Base-by-base conservation (phyloP, 2,797 vertebrate genomes). In the Vireo griseus region DNA sequence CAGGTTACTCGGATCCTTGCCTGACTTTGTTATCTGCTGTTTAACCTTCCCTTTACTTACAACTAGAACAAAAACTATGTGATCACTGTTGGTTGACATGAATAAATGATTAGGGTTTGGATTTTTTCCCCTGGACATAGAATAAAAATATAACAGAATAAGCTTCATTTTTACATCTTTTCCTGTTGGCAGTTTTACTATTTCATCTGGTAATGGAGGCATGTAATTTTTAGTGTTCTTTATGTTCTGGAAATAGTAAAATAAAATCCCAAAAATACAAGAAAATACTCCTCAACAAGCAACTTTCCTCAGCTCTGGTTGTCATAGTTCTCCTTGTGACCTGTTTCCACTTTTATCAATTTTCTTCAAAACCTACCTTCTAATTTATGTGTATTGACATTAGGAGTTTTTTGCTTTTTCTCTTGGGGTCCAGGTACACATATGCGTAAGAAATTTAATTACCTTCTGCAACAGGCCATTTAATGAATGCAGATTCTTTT, bases 241-340 rank as follows among this genome's bases (percentile, higher is more conserved):
- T 87, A 47, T 86, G 65, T 75, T 90, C 79, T 91, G 72, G 33
- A 94, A 94, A 88, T 85, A 57, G 52, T 92, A 76, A 92, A 65
- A 83, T 54, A 77, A 92, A 84, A 85, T 73, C 51, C 51, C 51
- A 29, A 78, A 54, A 61, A 78, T 31, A 45, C 11, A 62, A 52
- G 22, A 48, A 85, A 85, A 87, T 42, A 40, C 37, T 78, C 26
- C 29, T 83, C 16, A 77, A 31, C 4, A 48, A 15, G 16, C 44
- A 79, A 19, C n/a, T 89, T 73, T 83, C 29, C n/a, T 91, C 21
- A 48, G 18, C 26, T 67, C 4, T 71, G 13, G 33, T 82, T 51
- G n/a, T 42, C 67, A 21, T 51, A 14, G 13, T 59, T 80, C 14
- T 86, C 21, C 31, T 78, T 66, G 44, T 77, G 58, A 77, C 50